Evolutionary conservation across 1,140 invertebrate species (phyloP), one percentile per base, ranked within the genome.

Genomic region (Musca domestica): DNA sequence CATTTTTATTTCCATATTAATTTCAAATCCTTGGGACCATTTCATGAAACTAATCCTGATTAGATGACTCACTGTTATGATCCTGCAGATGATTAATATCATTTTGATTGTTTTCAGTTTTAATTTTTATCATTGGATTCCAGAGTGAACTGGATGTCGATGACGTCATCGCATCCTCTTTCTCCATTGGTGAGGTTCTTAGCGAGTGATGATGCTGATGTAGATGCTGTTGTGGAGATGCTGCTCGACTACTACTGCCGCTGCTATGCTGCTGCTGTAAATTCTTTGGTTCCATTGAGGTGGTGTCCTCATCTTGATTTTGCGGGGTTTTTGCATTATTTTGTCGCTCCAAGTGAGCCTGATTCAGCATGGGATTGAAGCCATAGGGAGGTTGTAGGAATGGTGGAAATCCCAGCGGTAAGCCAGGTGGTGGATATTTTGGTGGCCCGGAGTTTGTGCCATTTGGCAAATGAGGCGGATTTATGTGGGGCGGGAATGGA

Each of bases 401-500:
- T 7, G 71, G 72, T 0, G 76, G 75, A 65, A 80, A 76, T 1
- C 76, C 71, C 1, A 80, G 41, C 0, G 65, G 68, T 2, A 78
- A 67, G 10, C 76, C 76, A 0, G 78, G 77, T 6, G 78, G 77
- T 10, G 78, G 74, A 74, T 80, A 80, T 25, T 76, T 78, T 47
- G 75, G 52, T 1, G 64, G 46, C n/a, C 51, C 56, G 3, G 64
- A 73, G 25, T 72, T 76, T 1, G 70, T 69, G 27, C 78, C 78
- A 49, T 80, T 80, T n/a, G 75, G 68, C 56, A 80, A 80, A 22
- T 74, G 76, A 17, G 78, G 75, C 52, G 76, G 75, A 23, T 78
- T 74, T 19, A 80, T 69, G 48, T 71, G 78, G 64, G 75, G 70
- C 69, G 75, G 70, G 71, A 80, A 80, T 12, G 56, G 56, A 10